phyloP scores from a whole-genome alignment of 2,888 invertebrate genomes.

The Nomada flava region DNA sequence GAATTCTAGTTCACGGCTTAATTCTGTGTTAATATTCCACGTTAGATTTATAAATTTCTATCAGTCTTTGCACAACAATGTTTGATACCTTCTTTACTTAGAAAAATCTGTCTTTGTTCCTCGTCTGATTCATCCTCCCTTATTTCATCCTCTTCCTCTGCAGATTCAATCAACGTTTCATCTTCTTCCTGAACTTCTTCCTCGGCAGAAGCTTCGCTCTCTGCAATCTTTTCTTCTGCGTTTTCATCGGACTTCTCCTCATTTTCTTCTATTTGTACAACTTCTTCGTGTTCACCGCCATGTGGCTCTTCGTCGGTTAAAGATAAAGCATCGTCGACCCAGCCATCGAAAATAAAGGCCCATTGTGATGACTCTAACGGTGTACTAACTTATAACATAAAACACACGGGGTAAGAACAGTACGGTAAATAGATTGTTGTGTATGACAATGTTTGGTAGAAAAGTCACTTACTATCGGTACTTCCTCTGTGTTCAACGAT shows the following conservation, averaged over 20 bases:
- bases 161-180: constrained; percentile 58
- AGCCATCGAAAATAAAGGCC: constrained; percentile 91
- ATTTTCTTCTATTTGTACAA: constrained; percentile 80
- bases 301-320: constrained; percentile 76
- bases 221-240: constrained; percentile 61
- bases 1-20: constrained; percentile 50
- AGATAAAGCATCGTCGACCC: constrained; percentile 88
- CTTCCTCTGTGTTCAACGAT: constrained; percentile 92
- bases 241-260: constrained; percentile 68
- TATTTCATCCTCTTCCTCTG: constrained; percentile 70
- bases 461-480: constrained; percentile 88
- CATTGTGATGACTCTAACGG: constrained; percentile 88
- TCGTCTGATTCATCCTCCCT: constrained; percentile 19
- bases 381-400: constrained; percentile 85
- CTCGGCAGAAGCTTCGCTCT: constrained; percentile 76
- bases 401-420: constrained; percentile 15
- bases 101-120: constrained; percentile 23
- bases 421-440: not conserved
- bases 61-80: constrained; percentile 44
- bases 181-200: constrained; percentile 68
- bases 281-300: constrained; percentile 70
- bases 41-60: constrained; percentile 58
- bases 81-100: constrained; percentile 60
- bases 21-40: constrained; percentile 44
- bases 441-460: not conserved